Percentiles rank a stretch among this genome's conserved stretches.
Conservation (phyloP, 1,140 invertebrate species). For the Diachasma alloeum region DNA sequence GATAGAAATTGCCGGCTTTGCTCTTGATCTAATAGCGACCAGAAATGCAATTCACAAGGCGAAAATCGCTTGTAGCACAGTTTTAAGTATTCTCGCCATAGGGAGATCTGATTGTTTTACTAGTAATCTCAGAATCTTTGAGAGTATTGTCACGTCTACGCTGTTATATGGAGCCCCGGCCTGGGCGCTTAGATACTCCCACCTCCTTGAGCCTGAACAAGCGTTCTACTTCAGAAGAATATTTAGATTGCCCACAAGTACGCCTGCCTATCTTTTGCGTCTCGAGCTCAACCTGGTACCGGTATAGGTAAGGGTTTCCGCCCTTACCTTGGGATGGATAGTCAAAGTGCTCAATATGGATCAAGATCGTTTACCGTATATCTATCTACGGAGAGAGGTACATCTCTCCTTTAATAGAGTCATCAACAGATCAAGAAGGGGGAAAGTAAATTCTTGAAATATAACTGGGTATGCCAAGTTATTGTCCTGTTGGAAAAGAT, state of each 20-base stretch:
- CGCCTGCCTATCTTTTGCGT: background rate
- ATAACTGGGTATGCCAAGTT: no score
- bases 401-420: no score
- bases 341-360: slow-evolving; percentile 9
- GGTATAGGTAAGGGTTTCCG: background rate
- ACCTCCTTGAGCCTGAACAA: background rate
- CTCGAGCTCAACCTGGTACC: background rate
- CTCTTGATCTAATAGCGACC: background rate
- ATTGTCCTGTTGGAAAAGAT: no score
- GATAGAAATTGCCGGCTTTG: background rate
- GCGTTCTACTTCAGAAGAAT: background rate
- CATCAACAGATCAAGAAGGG: no score
- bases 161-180: background rate
- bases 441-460: no score
- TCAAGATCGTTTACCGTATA: background rate
- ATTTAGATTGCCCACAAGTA: slow-evolving; percentile 1
- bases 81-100: background rate
- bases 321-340: background rate
- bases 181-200: slow-evolving; percentile 7
- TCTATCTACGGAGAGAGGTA: background rate
- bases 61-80: no score
- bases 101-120: background rate
- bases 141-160: background rate
- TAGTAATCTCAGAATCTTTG: slow-evolving; percentile 2
- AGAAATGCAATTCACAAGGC: background rate